These are phyloP conservation scores for Nycticorax nycticorax DNA, from an alignment of 2,113 vertebrate species.

Conservation along the genomic window DNA sequence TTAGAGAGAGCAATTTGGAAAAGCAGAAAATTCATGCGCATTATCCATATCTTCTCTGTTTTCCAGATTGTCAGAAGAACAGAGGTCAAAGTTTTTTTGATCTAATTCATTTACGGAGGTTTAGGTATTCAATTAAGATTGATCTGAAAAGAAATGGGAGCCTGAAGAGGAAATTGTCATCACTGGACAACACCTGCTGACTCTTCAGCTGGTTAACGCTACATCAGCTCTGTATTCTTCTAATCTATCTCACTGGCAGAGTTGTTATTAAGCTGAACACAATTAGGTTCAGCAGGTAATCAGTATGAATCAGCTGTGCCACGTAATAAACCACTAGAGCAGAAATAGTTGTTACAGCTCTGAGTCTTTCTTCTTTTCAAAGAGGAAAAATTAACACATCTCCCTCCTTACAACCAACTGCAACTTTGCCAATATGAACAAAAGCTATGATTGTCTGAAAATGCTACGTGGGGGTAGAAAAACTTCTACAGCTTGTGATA, in stretches of 20 bases:
- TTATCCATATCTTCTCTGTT: neutral
- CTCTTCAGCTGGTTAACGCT: neutral
- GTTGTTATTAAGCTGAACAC: neutral
- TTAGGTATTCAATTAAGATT: neutral
- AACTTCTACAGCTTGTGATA: neutral
- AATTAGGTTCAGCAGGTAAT: conserved; percentile 2
- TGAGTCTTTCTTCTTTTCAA: neutral
- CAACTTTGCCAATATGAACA: neutral
- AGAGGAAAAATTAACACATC: neutral
- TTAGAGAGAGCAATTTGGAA: neutral
- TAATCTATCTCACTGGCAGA: neutral
- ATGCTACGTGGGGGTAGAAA: neutral
- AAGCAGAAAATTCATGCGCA: neutral
- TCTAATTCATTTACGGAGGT: neutral
- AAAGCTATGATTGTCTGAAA: neutral
- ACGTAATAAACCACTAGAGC: neutral
- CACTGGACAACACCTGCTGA: neutral
- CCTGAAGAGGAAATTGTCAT: neutral
- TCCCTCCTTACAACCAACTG: neutral
- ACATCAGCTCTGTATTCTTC: neutral
- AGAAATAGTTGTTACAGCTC: neutral
- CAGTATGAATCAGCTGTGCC: neutral
- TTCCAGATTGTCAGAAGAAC: neutral
- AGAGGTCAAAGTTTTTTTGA: neutral
- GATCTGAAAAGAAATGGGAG: neutral